Evolutionary conservation across 2,113 vertebrate genomes (phyloP).

Genomic region (Dicerorhinus sumatrensis): DNA sequence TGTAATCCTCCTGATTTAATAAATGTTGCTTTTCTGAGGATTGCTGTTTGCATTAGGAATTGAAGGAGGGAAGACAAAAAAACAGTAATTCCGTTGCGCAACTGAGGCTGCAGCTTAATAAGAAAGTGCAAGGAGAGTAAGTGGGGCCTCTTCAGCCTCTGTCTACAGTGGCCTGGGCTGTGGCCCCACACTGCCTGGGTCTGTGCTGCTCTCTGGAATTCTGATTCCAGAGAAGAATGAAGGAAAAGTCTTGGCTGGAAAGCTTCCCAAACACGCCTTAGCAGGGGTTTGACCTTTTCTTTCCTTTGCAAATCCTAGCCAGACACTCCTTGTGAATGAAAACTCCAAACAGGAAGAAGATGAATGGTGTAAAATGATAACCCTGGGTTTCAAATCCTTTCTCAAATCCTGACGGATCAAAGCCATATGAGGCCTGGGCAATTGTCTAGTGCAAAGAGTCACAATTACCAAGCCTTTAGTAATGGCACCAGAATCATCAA

Average conservation of each 20-base stretch:
- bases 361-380: not conserved
- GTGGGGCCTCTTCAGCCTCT: not conserved
- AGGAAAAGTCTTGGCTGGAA: not conserved
- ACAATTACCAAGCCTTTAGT: not conserved
- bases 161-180: not conserved
- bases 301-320: constrained; percentile 35
- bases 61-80: constrained; percentile 45
- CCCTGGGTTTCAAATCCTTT: not conserved
- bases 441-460: not conserved
- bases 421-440: not conserved
- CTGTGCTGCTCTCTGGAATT: not conserved
- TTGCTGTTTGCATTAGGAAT: constrained; percentile 70
- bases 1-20: constrained; percentile 81
- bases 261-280: not conserved
- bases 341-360: constrained; percentile 48
- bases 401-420: not conserved
- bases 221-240: not conserved
- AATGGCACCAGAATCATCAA: not conserved
- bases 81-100: constrained; percentile 48
- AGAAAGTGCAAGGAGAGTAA: not conserved
- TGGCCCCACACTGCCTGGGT: not conserved
- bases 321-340: constrained; percentile 33
- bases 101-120: constrained; percentile 31
- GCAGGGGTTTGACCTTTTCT: not conserved
- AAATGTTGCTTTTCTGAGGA: constrained; percentile 74